Evolutionary conservation across 2,113 vertebrate species (phyloP).

Genomic region (Pterophyllum scalare): DNA sequence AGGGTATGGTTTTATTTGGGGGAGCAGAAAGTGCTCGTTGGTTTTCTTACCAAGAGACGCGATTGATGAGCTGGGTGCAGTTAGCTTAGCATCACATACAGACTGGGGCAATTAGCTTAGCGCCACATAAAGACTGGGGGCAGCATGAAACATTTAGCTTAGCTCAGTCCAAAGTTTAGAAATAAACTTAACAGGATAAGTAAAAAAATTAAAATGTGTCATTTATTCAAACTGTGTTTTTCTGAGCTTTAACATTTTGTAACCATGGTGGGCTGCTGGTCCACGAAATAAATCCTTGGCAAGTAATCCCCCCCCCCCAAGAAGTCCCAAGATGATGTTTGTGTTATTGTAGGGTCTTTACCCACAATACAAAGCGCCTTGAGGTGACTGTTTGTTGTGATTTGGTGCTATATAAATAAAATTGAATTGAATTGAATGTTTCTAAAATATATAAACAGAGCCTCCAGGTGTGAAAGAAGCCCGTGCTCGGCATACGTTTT

Average conservation of each 20-base stretch:
- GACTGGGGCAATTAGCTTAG: background rate
- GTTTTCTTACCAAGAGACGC: background rate
- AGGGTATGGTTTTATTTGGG: background rate
- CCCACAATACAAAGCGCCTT: no score
- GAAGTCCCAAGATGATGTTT: background rate
- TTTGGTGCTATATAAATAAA: no score
- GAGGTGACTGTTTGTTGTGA: no score
- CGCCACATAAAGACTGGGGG: no score
- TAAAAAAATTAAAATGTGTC: background rate
- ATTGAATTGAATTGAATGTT: no score
- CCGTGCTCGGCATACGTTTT: no score
- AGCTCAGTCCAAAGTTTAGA: background rate
- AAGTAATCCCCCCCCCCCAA: no score
- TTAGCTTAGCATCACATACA: background rate
- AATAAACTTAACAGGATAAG: background rate
- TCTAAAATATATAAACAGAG: background rate
- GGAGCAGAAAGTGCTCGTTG: background rate
- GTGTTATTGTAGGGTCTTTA: no score
- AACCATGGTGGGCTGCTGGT: background rate
- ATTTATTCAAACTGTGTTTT: background rate
- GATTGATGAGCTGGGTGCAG: background rate
- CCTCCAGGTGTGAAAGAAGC: background rate
- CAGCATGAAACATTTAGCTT: background rate
- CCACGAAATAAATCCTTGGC: background rate
- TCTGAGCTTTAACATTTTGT: background rate